Base-by-base conservation (phyloP, 2,113 vertebrate genomes). In the Esox niger region DNA sequence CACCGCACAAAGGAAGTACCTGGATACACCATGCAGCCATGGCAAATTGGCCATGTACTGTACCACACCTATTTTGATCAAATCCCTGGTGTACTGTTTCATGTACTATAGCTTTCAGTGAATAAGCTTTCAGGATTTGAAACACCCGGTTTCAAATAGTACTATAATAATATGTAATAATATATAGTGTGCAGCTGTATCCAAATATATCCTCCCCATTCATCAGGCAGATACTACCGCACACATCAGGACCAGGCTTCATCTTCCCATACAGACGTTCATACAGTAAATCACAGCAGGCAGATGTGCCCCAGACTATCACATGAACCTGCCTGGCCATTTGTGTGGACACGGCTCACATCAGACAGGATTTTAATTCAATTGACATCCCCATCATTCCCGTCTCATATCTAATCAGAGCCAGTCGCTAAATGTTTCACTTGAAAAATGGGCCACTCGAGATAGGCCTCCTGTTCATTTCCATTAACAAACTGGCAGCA, bases 391-490 rank as follows among this genome's bases (percentile, higher is more conserved):
- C 52, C 64, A 66, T 57, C 32, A 38, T 64, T 32, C 29, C 62
- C 9, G 10, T 30, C 38, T 47, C 38, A 9, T 52, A 29, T 31
- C 47, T 27, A 64, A 64, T 29, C 62, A 49, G 26, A 52, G 62
- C 35, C 62, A 38, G 25, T 46, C 56, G n/a, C 25, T n/a, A 27
- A 32, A 57, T n/a, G 25, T 68, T 69, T 70, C 46, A 66, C 47
- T 61, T 72, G 64, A 62, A 70, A 75, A 81, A 70, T 70, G 61
- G 75, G 61, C 72, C 72, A 77, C 71, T 70, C 60, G 52, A 60
- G 38, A 66, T 70, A 66, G 62, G 38, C 17, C 15, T 65, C 66
- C 25, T 73, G 54, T 66, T 71, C 70, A 49, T 46, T 70, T 33
- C 62, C 27, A 56, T 52, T 62, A 62, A 38, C 26, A 57, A 47